These are phyloP conservation scores for Anastrepha ludens DNA, from an alignment of 1,140 invertebrate species.

Conservation along the genomic window DNA sequence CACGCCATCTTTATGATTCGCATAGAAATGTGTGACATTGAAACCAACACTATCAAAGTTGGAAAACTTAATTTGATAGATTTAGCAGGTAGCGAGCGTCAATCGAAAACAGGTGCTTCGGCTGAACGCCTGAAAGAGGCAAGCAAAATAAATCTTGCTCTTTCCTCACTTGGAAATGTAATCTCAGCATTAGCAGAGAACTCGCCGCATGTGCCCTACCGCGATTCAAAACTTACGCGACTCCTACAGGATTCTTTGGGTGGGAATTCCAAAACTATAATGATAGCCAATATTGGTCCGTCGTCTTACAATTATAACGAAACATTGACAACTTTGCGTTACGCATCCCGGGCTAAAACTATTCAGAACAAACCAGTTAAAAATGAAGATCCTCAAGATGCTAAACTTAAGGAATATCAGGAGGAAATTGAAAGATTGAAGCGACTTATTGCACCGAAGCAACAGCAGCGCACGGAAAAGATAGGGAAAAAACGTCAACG, in stretches of 20 bases:
- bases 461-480: constrained; percentile 68
- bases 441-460: constrained; percentile 74
- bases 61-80: constrained; percentile 86
- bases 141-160: constrained; percentile 95
- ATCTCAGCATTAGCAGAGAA: constrained; percentile 95
- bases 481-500: constrained; percentile 30
- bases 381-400: constrained; percentile 97
- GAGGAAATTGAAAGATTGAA: constrained; percentile 86
- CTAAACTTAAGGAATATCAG: constrained; percentile 90
- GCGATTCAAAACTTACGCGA: constrained; percentile 95
- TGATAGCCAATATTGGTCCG: constrained; percentile 98
- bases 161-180: constrained; percentile 94
- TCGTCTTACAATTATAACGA: constrained; percentile 97
- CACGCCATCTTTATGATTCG: constrained; percentile 99
- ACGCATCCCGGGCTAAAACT: constrained; percentile 93
- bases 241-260: constrained; percentile 95
- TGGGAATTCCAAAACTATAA: constrained; percentile 96
- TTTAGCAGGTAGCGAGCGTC: constrained; percentile 90
- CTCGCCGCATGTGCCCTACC: constrained; percentile 92
- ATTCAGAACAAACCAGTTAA: constrained; percentile 97
- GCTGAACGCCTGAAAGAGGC: constrained; percentile 95
- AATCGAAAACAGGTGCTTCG: constrained; percentile 91
- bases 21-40: constrained; percentile 94
- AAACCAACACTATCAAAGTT: constrained; percentile 80
- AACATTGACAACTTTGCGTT: constrained; percentile 92